Evolutionary conservation across 2,888 invertebrate genomes (phyloP), one percentile per base, ranked within the genome.

Genomic region (Polydrusus cervinus): DNA sequence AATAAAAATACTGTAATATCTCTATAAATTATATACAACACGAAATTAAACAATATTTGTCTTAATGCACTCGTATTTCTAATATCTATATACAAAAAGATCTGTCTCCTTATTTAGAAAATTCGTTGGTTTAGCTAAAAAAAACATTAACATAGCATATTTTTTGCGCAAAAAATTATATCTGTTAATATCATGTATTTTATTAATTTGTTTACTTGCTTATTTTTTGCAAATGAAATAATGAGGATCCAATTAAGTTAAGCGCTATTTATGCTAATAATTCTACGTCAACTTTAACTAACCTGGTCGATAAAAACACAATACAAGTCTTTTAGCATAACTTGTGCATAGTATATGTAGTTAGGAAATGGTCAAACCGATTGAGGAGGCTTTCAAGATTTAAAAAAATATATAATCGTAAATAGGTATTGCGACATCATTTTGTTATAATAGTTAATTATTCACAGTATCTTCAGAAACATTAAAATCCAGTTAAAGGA

Each of bases 11-110:
- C 47, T 69, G 60, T 34, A 61, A 43, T 45, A 69, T 61, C 43
- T 61, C 61, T 61, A 57, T 69, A 69, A 69, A 68, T 47, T 60
- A 69, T 69, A 25, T 61, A 69, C 69, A 61, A 49, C 45, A 69
- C 61, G 30, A 38, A 69, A 18, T 61, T 20, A 69, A 60, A 69
- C 43, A 68, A 53, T 67, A 34, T 53, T 53, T 40, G n/a, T 51
- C 18, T 53, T 16, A 55, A 38, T 18, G 20, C 16, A 51, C 30
- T n/a, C 53, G 53, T 53, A 51, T 25, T 14, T 34, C 6, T 38
- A 60, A 38, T 60, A 34, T 38, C 18, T 60, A 60, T 60, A 3
- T 60, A 60, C 57, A 60, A 16, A 20, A 60, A 60, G 38, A 60
- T 60, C 57, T 60, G 38, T 60, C 14, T 38, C 30, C 38, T 18